phyloP scores from a whole-genome alignment of 2,113 vertebrate genomes.

The Willisornis vidua region DNA sequence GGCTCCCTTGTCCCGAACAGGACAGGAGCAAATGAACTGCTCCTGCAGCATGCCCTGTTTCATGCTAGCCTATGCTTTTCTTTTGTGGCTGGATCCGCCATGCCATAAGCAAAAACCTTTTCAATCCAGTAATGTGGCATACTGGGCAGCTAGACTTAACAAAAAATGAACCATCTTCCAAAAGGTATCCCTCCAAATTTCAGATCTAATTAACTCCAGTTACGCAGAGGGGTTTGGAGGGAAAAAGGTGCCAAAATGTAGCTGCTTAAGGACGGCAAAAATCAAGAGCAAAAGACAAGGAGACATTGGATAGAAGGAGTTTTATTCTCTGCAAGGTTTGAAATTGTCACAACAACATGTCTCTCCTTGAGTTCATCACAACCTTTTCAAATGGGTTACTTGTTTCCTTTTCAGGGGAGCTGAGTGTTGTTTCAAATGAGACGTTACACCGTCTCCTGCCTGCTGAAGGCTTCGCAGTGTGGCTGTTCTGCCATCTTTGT shows the following conservation, averaged over 20 bases:
- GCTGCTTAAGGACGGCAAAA: neutral
- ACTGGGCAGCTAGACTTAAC: neutral
- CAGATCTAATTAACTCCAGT: neutral
- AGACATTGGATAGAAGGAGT: neutral
- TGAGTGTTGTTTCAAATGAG: neutral
- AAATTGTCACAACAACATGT: neutral
- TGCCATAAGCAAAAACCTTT: neutral
- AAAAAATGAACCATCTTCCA: neutral
- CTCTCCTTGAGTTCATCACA: neutral
- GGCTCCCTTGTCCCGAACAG: neutral
- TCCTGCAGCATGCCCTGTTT: neutral
- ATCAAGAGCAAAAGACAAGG: neutral
- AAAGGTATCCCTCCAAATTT: neutral
- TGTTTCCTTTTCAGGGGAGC: neutral
- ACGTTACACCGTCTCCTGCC: accelerated
- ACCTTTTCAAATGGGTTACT: neutral
- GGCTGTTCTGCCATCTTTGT: neutral
- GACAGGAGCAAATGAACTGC: neutral
- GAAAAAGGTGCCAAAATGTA: neutral
- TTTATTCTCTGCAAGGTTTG: neutral
- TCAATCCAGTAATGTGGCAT: neutral
- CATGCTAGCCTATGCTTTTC: neutral
- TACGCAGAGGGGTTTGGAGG: neutral
- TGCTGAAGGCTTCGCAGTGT: neutral
- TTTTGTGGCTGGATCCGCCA: neutral